A percentile compares a stretch with the other conserved stretches of the same genome.
phyloP scores from a whole-genome alignment of 2,888 invertebrate species.

The Scelioninae gen. 2 region DNA sequence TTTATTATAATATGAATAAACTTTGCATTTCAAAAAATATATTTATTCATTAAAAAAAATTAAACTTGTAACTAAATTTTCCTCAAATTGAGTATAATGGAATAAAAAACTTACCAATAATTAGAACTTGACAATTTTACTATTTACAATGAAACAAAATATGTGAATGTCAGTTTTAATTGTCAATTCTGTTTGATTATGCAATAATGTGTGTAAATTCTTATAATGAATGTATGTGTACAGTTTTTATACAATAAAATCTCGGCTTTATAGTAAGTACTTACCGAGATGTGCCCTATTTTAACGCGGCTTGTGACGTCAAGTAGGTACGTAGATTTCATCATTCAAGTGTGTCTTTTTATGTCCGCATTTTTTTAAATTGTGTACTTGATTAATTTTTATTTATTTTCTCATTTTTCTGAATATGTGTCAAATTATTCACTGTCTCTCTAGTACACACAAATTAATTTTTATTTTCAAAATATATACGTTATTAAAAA shows the following conservation, averaged over 20 bases:
- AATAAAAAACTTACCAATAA: too few relatives aligned
- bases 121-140: too few relatives aligned
- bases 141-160: too few relatives aligned
- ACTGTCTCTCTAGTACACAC: not conserved
- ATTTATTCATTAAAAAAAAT: too few relatives aligned
- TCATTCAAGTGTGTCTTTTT: constrained; percentile 59
- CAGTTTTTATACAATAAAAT: constrained; percentile 58
- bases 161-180: too few relatives aligned
- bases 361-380: constrained; percentile 56
- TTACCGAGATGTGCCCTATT: constrained; percentile 74
- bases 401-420: constrained; percentile 9
- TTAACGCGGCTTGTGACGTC: constrained; percentile 76
- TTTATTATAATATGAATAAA: not conserved
- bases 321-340: constrained; percentile 74
- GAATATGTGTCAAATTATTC: not conserved
- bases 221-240: constrained; percentile 60
- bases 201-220: not conserved
- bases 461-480: too few relatives aligned
- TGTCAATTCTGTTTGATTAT: not conserved
- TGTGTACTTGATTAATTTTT: constrained; percentile 15
- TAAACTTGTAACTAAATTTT: too few relatives aligned
- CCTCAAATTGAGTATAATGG: too few relatives aligned
- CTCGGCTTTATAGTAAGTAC: constrained; percentile 71
- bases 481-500: too few relatives aligned
- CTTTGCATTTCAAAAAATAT: too few relatives aligned